Evolutionary conservation across 2,113 vertebrate species (phyloP).

Genomic region (Phalacrocorax pelagicus): DNA sequence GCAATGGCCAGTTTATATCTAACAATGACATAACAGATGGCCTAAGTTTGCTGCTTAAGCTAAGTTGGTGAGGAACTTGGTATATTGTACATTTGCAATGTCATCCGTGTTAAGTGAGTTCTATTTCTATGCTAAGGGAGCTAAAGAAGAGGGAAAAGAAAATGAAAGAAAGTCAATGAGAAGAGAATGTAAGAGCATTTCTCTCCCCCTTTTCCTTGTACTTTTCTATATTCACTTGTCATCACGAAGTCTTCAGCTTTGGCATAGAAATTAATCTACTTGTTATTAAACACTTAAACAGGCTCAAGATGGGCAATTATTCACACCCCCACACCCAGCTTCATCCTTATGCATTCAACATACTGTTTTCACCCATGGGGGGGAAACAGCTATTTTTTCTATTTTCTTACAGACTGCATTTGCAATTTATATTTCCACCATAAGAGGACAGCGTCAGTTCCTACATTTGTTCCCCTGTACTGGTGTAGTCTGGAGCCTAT

Average conservation of each 20-base stretch:
- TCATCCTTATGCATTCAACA: neutral
- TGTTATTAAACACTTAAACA: neutral
- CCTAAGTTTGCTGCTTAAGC: neutral
- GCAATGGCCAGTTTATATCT: neutral
- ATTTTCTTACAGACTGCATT: neutral
- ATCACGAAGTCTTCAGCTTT: neutral
- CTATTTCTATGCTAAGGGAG: neutral
- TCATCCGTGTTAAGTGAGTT: neutral
- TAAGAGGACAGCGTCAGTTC: slow-evolving; percentile 13
- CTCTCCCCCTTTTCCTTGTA: neutral
- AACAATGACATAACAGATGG: neutral
- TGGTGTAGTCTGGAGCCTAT: neutral
- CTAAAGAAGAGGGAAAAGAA: neutral
- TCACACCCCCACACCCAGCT: neutral
- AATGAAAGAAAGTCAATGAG: neutral
- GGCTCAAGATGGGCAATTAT: neutral
- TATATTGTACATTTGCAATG: neutral
- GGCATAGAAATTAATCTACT: neutral
- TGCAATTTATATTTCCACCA: neutral
- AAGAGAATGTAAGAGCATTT: neutral
- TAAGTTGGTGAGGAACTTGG: neutral
- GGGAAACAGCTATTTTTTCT: neutral
- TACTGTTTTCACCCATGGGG: neutral
- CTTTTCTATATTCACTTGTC: neutral
- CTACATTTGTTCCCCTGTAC: neutral